Evolutionary conservation across 2,888 invertebrate species (phyloP).

Genomic region (Drosophila putrida): DNA sequence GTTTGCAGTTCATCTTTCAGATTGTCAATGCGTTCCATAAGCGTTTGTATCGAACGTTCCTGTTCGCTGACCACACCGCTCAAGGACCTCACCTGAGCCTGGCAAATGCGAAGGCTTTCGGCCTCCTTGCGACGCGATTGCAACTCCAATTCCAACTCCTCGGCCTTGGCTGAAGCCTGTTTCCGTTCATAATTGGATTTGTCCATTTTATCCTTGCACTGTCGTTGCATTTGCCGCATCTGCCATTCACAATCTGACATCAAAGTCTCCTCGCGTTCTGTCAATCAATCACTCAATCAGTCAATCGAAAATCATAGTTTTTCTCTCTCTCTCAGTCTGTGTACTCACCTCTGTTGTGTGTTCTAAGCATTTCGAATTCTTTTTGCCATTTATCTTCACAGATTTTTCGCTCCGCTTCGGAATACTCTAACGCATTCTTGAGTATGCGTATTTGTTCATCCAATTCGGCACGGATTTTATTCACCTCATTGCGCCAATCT

Average conservation of each 20-base stretch:
- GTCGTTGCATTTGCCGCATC: slow-evolving; percentile 90
- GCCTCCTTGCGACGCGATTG: slow-evolving; percentile 83
- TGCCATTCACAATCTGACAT: slow-evolving; percentile 94
- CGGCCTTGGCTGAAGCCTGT: slow-evolving; percentile 86
- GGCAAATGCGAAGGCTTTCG: slow-evolving; percentile 86
- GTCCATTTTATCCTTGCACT: slow-evolving; percentile 88
- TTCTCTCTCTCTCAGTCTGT: not conserved
- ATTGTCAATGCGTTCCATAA: slow-evolving; percentile 87
- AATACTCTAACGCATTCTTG: slow-evolving; percentile 87
- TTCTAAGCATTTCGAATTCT: slow-evolving; percentile 88
- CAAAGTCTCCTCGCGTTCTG: slow-evolving; percentile 90
- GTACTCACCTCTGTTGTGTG: slow-evolving; percentile 86
- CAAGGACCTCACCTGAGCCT: slow-evolving; percentile 87
- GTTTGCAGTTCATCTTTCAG: slow-evolving; percentile 86
- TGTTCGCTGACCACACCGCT: slow-evolving; percentile 87
- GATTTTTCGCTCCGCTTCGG: slow-evolving; percentile 87
- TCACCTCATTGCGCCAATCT: slow-evolving; percentile 84
- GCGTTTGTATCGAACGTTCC: slow-evolving; percentile 86
- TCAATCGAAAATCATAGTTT: not conserved
- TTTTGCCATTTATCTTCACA: slow-evolving; percentile 88
- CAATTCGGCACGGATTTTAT: slow-evolving; percentile 86
- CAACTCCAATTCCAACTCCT: slow-evolving; percentile 74
- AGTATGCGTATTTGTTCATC: slow-evolving; percentile 87
- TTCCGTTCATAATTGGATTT: slow-evolving; percentile 88
- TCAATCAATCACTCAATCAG: slow-evolving; percentile 21